A percentile compares a stretch with the other conserved stretches of the same genome.
phyloP scores from a whole-genome alignment of 2,888 invertebrate species.

The Drosophila stalkeri region DNA sequence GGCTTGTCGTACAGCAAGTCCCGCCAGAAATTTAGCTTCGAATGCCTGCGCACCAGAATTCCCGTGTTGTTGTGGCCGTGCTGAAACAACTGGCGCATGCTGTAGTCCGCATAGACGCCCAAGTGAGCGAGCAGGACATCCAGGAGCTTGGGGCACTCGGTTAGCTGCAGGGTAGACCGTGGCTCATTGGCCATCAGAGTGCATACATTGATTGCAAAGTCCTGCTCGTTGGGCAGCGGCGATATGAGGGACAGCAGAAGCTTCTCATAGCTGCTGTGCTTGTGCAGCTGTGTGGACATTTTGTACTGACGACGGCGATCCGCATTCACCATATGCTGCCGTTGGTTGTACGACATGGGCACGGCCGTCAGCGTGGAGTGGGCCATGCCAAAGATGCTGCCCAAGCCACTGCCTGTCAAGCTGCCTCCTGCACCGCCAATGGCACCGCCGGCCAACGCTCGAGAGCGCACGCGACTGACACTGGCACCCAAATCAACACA shows the following conservation, averaged over 20 bases:
- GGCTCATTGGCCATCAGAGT: constrained; percentile 97
- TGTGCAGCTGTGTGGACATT: constrained; percentile 89
- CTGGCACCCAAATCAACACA: constrained; percentile 87
- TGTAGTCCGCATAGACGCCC: constrained; percentile 94
- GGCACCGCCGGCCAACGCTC: constrained; percentile 86
- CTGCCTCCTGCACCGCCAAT: constrained; percentile 87
- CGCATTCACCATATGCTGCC: constrained; percentile 90
- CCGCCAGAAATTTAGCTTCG: constrained; percentile 91
- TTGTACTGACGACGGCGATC: constrained; percentile 88
- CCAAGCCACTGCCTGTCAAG: constrained; percentile 86
- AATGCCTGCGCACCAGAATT: constrained; percentile 87
- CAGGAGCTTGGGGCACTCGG: constrained; percentile 93
- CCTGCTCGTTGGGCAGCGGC: constrained; percentile 99
- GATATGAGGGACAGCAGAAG: constrained; percentile 95
- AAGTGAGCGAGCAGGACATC: constrained; percentile 96
- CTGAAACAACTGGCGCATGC: constrained; percentile 88
- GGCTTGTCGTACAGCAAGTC: constrained; percentile 86
- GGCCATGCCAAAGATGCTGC: constrained; percentile 62
- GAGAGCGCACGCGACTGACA: constrained; percentile 89
- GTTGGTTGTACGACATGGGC: constrained; percentile 91
- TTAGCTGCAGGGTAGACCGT: constrained; percentile 93
- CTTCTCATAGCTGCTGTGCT: constrained; percentile 92
- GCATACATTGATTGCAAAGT: constrained; percentile 98
- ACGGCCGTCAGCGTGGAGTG: constrained; percentile 84
- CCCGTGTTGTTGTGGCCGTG: constrained; percentile 87